Conservation (phyloP, 2,888 invertebrate genomes). For the Andrena camellia region DNA sequence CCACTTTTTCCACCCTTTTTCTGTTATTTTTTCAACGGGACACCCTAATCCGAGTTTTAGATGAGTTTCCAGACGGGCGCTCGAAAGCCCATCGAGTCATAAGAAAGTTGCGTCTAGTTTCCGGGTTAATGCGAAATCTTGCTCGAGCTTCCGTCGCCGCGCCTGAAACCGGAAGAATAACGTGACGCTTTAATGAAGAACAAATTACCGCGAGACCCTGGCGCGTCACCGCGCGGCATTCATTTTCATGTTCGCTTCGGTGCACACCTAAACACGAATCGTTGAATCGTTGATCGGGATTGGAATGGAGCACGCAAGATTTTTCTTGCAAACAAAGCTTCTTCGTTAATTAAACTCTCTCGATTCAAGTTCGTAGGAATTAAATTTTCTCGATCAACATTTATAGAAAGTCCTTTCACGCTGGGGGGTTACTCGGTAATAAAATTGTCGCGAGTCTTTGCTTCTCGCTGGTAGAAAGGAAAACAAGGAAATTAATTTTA, state of each 20-base stretch:
- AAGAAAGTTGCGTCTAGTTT: conserved; percentile 78
- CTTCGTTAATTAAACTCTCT: background rate
- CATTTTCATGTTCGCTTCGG: background rate
- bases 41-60: conserved; percentile 81
- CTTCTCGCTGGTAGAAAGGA: background rate
- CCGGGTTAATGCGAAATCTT: conserved; percentile 76
- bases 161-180: conserved; percentile 39
- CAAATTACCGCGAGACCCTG: conserved; percentile 20
- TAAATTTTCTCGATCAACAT: background rate
- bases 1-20: background rate
- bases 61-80: conserved; percentile 79
- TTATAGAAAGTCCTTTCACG: background rate
- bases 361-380: conserved; percentile 10
- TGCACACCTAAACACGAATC: no score
- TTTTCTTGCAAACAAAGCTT: background rate
- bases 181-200: conserved; percentile 30
- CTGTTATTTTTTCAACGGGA: background rate
- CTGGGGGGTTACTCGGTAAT: background rate
- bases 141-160: conserved; percentile 37
- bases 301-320: background rate
- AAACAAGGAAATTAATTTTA: conserved; percentile 4
- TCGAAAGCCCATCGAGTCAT: conserved; percentile 78
- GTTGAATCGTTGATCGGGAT: background rate
- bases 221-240: background rate
- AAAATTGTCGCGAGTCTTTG: conserved; percentile 4